Evolutionary conservation across 2,797 vertebrate species (phyloP), one percentile per base, ranked within the genome.

Genomic region (Scarus forsteni): DNA sequence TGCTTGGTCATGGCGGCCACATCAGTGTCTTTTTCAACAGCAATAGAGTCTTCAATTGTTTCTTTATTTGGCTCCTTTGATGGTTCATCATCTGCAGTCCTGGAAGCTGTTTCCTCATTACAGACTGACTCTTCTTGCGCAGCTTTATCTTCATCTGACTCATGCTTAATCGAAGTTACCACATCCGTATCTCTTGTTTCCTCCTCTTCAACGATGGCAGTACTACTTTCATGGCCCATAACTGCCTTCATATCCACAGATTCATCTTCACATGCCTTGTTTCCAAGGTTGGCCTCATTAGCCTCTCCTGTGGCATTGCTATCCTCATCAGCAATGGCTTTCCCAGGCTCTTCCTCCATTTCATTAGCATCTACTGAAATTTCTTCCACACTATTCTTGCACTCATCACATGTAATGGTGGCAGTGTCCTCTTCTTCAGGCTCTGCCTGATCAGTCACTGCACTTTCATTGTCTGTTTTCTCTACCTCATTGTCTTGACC

Each of bases 201-300:
- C 34, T 51, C 50, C 14, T 11, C 59, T 3, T 52, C 84, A 19
- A 42, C 35, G 3, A 19, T 16, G 15, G 53, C 52, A 18, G 52
- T 6, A 10, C 13, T 40, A 12, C 34, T 54, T 40, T 73, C 46
- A n/a, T 66, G 44, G 14, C 48, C 4, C 19, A 60, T 45, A 10
- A 11, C 38, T 8, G 19, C 35, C 34, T 10, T 60, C 55, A 27
- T 48, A 38, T 72, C 65, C 2, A 10, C 48, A 45, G 39, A 49
- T n/a, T 81, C 65, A 13, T 85, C 75, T 59, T 56, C 52, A 1
- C 77, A 75, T 11, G 74, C 73, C 53, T 83, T 75, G 48, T 67
- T 51, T 6, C 78, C 75, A 68, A 55, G 36, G 48, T 27, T 54
- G 7, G 60, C 60, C 66, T 4, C 27, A 36, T 35, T 3, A 0